phyloP scores from a whole-genome alignment of 1,140 invertebrate genomes.

The Listronotus oregonensis region DNA sequence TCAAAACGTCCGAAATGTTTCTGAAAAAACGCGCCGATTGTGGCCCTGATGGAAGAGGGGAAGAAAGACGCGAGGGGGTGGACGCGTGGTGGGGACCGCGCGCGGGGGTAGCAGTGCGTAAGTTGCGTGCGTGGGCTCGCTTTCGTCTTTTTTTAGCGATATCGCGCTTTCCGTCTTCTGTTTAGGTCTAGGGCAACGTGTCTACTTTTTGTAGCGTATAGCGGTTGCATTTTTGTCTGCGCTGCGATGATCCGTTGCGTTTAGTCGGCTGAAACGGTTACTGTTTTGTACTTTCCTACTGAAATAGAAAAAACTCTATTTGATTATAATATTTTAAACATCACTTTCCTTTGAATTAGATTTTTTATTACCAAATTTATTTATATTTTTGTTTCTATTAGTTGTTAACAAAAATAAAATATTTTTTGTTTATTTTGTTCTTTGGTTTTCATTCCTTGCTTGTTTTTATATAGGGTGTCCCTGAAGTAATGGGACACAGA shows the following conservation, averaged over 20 bases:
- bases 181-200: slow-evolving; percentile 41
- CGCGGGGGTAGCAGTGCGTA: slow-evolving; percentile 41
- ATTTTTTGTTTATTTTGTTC: too few species aligned
- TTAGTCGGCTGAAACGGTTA: slow-evolving; percentile 6
- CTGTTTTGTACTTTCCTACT: not conserved
- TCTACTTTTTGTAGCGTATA: slow-evolving; percentile 31
- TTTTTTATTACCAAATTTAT: too few species aligned
- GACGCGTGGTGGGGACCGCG: slow-evolving; percentile 39
- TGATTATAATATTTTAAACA: not conserved
- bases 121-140: slow-evolving; percentile 36
- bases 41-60: slow-evolving; percentile 39
- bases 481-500: too few species aligned
- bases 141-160: slow-evolving; percentile 40
- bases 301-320: not conserved
- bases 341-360: not conserved
- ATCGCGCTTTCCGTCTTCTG: slow-evolving; percentile 31
- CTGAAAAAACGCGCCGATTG: slow-evolving; percentile 54
- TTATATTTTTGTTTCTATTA: too few species aligned
- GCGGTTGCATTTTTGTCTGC: slow-evolving; percentile 24
- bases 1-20: slow-evolving; percentile 56
- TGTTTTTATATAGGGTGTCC: too few species aligned
- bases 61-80: slow-evolving; percentile 44
- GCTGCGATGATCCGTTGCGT: slow-evolving; percentile 25
- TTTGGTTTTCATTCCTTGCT: too few species aligned
- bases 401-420: too few species aligned